Conservation (phyloP, 2,888 invertebrate genomes). For the Nezara viridula region DNA sequence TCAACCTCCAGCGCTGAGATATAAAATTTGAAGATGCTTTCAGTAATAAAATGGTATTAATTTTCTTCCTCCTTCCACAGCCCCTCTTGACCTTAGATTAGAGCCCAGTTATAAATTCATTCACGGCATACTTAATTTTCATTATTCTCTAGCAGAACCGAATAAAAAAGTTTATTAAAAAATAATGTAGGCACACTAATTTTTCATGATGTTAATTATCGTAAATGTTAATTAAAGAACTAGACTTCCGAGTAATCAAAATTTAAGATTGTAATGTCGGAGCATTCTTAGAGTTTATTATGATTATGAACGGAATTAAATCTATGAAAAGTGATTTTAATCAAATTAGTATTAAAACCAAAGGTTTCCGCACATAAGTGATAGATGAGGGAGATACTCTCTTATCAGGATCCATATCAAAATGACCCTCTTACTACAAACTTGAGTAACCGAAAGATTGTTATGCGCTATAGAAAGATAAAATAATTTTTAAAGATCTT, state of each 20-base stretch:
- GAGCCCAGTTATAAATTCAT: conserved; percentile 7
- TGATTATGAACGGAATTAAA: too few species aligned
- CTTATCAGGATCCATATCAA: too few species aligned
- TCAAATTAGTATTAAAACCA: too few species aligned
- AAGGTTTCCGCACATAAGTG: too few species aligned
- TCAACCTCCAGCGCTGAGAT: background rate
- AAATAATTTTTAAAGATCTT: too few species aligned
- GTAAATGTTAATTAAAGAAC: background rate
- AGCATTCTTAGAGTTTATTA: background rate
- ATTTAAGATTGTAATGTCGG: background rate
- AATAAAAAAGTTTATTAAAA: background rate
- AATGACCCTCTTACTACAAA: too few species aligned
- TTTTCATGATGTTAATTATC: background rate
- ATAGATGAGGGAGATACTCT: too few species aligned
- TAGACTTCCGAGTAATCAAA: background rate
- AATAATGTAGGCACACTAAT: background rate
- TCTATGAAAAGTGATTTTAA: too few species aligned
- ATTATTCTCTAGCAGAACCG: background rate
- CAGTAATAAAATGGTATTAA: conserved; percentile 9
- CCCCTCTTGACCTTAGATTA: background rate
- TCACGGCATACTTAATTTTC: background rate
- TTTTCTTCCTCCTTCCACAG: background rate
- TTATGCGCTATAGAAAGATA: too few species aligned
- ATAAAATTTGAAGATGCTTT: background rate
- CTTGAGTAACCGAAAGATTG: too few species aligned